Evolutionary conservation across 2,797 vertebrate genomes (phyloP), one percentile per base, ranked within the genome.

Genomic region (Rhinoraja longicauda): DNA sequence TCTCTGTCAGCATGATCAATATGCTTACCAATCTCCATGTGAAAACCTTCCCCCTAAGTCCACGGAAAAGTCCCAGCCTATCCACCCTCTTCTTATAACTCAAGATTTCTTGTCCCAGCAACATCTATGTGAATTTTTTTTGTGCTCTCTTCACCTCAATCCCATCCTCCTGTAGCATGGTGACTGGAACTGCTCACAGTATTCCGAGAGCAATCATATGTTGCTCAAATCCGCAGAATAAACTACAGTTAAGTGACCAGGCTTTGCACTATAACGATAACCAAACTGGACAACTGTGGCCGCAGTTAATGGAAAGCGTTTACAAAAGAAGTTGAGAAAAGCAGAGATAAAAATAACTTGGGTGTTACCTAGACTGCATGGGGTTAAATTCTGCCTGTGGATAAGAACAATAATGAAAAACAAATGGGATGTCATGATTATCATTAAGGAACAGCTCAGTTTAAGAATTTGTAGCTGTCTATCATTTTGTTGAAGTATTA

Each of bases 401-500:
- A 45, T 73, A 70, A 73, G 39, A 53, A 26, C 29, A 75, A 57
- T 75, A 92, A 57, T 75, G 70, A 53, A 75, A 75, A 92, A 57
- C 90, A 92, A 92, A 92, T 75, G 67, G 90, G 59, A 29, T 62
- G 36, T 13, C 59, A 64, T 90, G 62, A 70, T 70, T 73, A 73
- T 92, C 70, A 75, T 92, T 75, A 92, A 75, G 72, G 67, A 75
- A 92, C 90, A 29, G 90, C 24, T 97, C 97, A 96, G 97, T 96
- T 95, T 96, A 96, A 95, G 96, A 97, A 94, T 96, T 97, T 97
- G 97, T 95, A 95, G 95, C 95, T 96, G 96, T 96, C 96, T 95
- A 93, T 96, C 96, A 95, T 95, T 75, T 92, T 96, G 97, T 96
- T 95, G 95, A 95, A 97, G 96, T 95, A 95, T 95, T 97, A 97